Percentiles rank a stretch among this genome's conserved stretches.
These are phyloP conservation scores for Lypha dubia DNA, from an alignment of 2,888 invertebrate genomes.

Conservation along the genomic window DNA sequence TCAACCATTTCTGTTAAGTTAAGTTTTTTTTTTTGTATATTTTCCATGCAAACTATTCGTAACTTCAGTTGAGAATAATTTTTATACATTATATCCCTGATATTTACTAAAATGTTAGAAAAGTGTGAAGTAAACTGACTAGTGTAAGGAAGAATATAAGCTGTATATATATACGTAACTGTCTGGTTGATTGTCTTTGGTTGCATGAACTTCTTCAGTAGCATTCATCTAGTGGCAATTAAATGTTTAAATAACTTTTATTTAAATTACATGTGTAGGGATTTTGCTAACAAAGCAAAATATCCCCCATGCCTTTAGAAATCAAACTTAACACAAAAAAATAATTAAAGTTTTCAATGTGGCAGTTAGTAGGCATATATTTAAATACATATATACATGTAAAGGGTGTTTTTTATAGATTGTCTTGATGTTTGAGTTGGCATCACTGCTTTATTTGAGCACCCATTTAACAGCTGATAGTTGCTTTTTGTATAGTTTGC, in stretches of 20 bases:
- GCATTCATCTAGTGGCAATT: not conserved
- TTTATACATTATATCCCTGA: not conserved
- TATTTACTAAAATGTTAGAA: not conserved
- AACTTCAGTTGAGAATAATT: not conserved
- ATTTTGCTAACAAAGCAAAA: too few relatives aligned
- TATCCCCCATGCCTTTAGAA: too few relatives aligned
- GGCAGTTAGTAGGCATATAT: too few relatives aligned
- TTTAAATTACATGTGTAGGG: not conserved
- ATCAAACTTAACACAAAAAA: too few relatives aligned
- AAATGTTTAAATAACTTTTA: constrained; percentile 27
- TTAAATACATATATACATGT: too few relatives aligned
- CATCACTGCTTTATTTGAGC: too few relatives aligned
- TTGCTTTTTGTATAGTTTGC: too few relatives aligned
- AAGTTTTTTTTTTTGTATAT: constrained; percentile 10
- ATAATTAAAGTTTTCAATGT: too few relatives aligned
- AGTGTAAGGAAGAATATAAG: constrained; percentile 6
- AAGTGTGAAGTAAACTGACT: not conserved
- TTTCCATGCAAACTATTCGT: constrained; percentile 4
- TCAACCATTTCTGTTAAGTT: constrained; percentile 58
- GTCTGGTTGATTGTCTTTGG: constrained; percentile 3
- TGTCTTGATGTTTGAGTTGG: too few relatives aligned
- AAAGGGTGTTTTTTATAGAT: too few relatives aligned
- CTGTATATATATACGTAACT: constrained; percentile 15
- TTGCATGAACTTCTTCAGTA: not conserved
- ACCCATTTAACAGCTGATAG: too few relatives aligned